phyloP scores from a whole-genome alignment of 2,888 invertebrate genomes.

The Aphodius granarius region DNA sequence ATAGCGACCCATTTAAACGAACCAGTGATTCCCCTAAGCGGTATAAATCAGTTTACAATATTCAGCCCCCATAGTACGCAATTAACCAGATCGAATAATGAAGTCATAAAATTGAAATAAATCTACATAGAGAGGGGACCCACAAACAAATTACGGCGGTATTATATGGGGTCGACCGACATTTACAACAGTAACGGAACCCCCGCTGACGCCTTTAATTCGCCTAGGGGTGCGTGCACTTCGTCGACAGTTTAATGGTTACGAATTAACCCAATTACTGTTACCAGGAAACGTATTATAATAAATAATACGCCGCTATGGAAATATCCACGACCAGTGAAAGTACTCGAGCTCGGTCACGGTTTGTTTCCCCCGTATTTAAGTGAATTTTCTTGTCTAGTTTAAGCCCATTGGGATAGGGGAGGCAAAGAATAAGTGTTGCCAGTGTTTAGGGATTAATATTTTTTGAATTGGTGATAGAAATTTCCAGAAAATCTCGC shows the following conservation, averaged over 20 bases:
- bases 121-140: neutral
- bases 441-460: no score
- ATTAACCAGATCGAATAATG: neutral
- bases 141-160: neutral
- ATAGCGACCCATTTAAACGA: neutral
- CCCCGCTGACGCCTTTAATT: neutral
- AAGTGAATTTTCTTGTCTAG: neutral
- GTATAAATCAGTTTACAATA: neutral
- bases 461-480: no score
- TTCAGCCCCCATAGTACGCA: neutral
- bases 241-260: conserved; percentile 1
- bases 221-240: neutral
- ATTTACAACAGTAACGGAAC: neutral
- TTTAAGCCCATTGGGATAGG: neutral
- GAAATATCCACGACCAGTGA: neutral
- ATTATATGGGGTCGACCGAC: neutral
- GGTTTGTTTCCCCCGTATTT: neutral
- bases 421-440: neutral
- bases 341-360: neutral
- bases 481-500: no score
- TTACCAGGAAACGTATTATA: neutral
- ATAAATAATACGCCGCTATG: neutral
- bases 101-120: neutral
- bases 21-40: neutral
- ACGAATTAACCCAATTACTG: neutral